phyloP scores from a whole-genome alignment of 1,140 invertebrate species.

The Eulimnadia texana region DNA sequence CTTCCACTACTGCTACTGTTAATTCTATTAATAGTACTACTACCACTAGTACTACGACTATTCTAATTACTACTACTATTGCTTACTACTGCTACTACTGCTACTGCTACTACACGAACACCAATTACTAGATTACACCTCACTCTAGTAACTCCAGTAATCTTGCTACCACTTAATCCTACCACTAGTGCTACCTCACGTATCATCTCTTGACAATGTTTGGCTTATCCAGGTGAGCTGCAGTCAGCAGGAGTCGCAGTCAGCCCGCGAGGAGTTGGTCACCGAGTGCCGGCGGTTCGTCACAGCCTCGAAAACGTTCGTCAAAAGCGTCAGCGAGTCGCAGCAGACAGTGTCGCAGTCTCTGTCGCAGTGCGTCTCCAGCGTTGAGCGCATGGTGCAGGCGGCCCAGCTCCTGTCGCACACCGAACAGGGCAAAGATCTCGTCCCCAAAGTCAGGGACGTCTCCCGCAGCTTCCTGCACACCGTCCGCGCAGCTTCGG shows the following conservation, averaged over 20 bases:
- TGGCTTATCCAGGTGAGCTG: background rate
- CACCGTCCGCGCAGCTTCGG: conserved; percentile 27
- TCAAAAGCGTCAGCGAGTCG: conserved; percentile 53
- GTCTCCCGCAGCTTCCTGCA: conserved; percentile 38
- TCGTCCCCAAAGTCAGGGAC: conserved; percentile 26
- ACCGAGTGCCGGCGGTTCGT: conserved; percentile 63
- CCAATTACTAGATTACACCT: no score
- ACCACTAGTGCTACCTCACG: no score
- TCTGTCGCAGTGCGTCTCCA: conserved; percentile 49
- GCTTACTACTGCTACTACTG: no score
- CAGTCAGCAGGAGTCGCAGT: background rate
- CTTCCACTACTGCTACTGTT: no score
- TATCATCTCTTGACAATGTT: no score
- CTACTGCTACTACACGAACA: no score
- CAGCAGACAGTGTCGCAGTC: conserved; percentile 30
- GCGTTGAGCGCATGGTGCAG: conserved; percentile 37
- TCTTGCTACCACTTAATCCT: no score
- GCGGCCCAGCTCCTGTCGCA: conserved; percentile 20
- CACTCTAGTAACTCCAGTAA: no score
- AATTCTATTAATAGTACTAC: no score
- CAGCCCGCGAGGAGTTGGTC: conserved; percentile 52
- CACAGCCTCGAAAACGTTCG: conserved; percentile 63
- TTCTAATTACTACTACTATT: no score
- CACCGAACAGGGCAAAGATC: conserved; percentile 1
- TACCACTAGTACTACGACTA: no score